A percentile compares a stretch with the other conserved stretches of the same genome.
Conservation (phyloP, 2,888 invertebrate genomes). For the Omphaloscelis lunosa region DNA sequence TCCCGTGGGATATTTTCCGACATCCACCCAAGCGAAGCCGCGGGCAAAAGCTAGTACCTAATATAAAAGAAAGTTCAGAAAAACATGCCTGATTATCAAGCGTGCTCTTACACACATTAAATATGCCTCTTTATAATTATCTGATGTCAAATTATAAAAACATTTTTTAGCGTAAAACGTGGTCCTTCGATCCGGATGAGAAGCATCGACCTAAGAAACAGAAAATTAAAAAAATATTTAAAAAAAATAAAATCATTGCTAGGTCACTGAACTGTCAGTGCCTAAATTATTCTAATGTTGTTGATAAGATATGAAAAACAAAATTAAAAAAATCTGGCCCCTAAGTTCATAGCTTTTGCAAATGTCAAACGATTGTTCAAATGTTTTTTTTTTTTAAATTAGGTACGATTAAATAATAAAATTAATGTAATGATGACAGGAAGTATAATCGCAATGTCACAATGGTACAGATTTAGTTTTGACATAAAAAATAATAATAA, state of each 20-base stretch:
- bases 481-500: not conserved
- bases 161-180: not conserved
- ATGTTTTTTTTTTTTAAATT: not conserved
- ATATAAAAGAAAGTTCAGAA: not conserved
- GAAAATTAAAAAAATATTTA: not conserved
- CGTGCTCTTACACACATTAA: too few species aligned
- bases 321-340: not conserved
- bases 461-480: not conserved
- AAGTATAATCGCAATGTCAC: not conserved
- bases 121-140: not conserved
- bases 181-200: slow-evolving; percentile 20
- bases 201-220: not conserved
- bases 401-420: too few species aligned
- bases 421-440: not conserved
- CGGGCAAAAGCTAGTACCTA: too few species aligned
- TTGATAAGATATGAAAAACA: not conserved
- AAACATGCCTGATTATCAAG: not conserved
- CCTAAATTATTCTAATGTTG: slow-evolving; percentile 4
- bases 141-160: not conserved
- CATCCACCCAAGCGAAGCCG: not conserved
- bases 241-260: not conserved
- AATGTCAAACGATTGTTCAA: not conserved
- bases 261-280: not conserved
- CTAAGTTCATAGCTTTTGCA: not conserved
- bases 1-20: not conserved